phyloP scores from a whole-genome alignment of 2,113 vertebrate genomes.

The Tympanuchus pallidicinctus region DNA sequence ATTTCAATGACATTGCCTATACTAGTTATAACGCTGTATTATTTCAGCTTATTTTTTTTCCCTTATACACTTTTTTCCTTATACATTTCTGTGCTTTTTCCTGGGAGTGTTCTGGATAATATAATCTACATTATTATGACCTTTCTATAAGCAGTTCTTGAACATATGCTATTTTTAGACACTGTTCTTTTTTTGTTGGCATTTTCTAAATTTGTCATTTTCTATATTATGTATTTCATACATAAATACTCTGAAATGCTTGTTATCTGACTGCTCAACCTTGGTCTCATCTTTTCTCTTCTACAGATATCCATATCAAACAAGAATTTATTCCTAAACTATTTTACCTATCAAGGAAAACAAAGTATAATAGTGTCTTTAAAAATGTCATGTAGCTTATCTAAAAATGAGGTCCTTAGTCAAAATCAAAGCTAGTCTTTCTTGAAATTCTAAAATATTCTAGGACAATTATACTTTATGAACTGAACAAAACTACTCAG shows the following conservation, averaged over 20 bases:
- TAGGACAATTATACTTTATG: background rate
- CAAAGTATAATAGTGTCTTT: background rate
- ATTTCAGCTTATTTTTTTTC: background rate
- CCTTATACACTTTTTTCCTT: background rate
- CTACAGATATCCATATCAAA: background rate
- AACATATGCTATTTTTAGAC: background rate
- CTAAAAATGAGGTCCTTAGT: background rate
- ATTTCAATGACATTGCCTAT: background rate
- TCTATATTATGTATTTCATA: background rate
- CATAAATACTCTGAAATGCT: background rate
- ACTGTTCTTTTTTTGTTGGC: background rate
- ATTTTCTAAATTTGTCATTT: background rate
- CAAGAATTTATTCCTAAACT: background rate
- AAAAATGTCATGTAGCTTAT: background rate
- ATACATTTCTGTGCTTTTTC: background rate
- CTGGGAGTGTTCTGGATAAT: background rate
- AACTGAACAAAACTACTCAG: background rate
- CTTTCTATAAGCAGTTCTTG: background rate
- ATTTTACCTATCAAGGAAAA: background rate
- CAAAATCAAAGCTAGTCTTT: background rate
- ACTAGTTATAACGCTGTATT: background rate
- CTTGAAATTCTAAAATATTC: background rate
- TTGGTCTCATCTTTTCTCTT: background rate
- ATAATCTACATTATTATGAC: background rate
- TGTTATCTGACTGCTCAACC: background rate